These are phyloP conservation scores for Drosophila yooni DNA, from an alignment of 2,888 invertebrate species.

Conservation along the genomic window DNA sequence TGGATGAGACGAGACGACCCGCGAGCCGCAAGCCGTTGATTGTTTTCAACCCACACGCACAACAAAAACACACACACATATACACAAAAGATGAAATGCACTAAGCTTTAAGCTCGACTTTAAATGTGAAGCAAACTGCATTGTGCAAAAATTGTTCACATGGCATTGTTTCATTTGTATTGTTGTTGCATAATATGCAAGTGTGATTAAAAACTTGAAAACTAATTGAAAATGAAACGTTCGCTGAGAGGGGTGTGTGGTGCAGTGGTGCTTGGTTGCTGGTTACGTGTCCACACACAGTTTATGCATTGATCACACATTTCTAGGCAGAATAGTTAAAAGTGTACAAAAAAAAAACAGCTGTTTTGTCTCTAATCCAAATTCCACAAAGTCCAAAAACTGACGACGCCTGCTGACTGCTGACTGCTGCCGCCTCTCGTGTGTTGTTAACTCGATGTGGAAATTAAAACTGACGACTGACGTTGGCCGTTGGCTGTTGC, in stretches of 20 bases:
- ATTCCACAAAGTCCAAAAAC: constrained; percentile 48
- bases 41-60: constrained; percentile 42
- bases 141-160: constrained; percentile 51
- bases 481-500: constrained; percentile 61
- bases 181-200: constrained; percentile 64
- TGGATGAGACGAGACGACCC: constrained; percentile 13
- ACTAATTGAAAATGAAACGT: neutral
- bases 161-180: constrained; percentile 53
- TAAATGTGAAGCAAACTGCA: constrained; percentile 22
- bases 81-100: neutral
- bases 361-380: constrained; percentile 51
- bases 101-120: constrained; percentile 32
- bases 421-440: constrained; percentile 15
- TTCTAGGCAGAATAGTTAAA: constrained; percentile 1
- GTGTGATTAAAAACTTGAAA: constrained; percentile 18
- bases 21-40: constrained; percentile 19
- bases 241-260: neutral
- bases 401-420: constrained; percentile 25
- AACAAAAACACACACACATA: neutral
- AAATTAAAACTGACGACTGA: constrained; percentile 85
- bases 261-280: constrained; percentile 32
- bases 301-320: constrained; percentile 52
- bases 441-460: constrained; percentile 85
- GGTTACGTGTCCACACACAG: constrained; percentile 52
- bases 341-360: constrained; percentile 14